A percentile compares a stretch with the other conserved stretches of the same genome.
Conservation (phyloP, 2,113 vertebrate genomes). For the Embiotoca jacksoni region DNA sequence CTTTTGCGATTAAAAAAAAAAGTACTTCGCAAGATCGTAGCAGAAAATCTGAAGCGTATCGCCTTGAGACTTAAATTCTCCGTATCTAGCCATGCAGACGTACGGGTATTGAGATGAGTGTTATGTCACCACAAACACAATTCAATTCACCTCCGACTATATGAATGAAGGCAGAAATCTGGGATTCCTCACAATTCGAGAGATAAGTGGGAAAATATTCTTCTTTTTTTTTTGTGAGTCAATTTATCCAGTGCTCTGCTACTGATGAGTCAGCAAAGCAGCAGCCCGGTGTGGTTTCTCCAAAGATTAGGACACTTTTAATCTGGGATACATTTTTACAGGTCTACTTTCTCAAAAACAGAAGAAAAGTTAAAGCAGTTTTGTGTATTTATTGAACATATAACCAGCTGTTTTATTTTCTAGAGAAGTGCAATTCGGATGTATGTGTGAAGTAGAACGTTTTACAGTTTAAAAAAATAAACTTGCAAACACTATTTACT, state of each 20-base stretch:
- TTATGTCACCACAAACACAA: not conserved
- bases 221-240: not conserved
- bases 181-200: not conserved
- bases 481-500: no score
- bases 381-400: not conserved
- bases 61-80: not conserved
- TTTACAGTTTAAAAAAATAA: no score
- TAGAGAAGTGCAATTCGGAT: no score
- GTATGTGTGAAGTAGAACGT: no score
- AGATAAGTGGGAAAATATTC: not conserved
- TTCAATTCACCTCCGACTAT: not conserved
- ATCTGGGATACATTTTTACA: not conserved
- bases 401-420: no score
- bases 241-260: no score
- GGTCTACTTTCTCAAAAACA: no score
- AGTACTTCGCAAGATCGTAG: not conserved
- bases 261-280: no score
- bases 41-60: not conserved
- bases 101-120: not conserved
- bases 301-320: no score
- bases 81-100: not conserved
- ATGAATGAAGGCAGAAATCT: no score
- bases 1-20: not conserved
- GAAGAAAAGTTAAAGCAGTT: conserved; percentile 1
- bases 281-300: no score